Base-by-base conservation (phyloP, 2,888 invertebrate species). In the Epistrophe eligans region DNA sequence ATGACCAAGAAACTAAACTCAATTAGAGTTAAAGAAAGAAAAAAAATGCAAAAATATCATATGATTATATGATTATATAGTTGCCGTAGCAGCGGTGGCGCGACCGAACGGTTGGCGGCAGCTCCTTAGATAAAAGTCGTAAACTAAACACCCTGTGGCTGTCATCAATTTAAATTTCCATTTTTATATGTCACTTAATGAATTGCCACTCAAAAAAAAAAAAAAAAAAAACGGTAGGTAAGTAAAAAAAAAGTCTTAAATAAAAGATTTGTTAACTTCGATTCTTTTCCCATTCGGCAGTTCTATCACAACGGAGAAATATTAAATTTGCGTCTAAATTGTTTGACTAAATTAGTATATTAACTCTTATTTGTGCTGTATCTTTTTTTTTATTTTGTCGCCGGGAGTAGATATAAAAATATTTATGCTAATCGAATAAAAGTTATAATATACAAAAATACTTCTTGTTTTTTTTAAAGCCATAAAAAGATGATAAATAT, bases 401-500 rank as follows among this genome's bases (percentile, higher is more conserved):
- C 83, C 76, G 74, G 77, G 73, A 79, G 71, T 64, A 74, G 57
- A 82, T 66, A 77, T 45, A 38, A 67, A 67, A 67, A 60, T 60
- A 72, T 72, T 77, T 85, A 85, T 85, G 82, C 74, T 66, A 87
- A 82, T 87, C 70, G 45, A 77, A 77, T 55, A 38, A 55, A 32
- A n/a, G 28, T 55, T 32, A 52, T 43, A 52, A 60, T 32, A 9
- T 24, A 66, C 17, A 48, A 66, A 17, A 17, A 48, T 8, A 50
- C 35, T 50, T 67, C 32, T 66, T 48, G 45, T 50, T 50, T 50
- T 35, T 19, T 7, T 2, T 50, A 11, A 1, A 64, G 62, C 58
- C 66, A 70, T 76, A 84, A 80, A 70, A 76, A 58, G 40, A 77
- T 80, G 48, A 81, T 87, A 79, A 87, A 87, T 82, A 79, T 77